A percentile compares a stretch with the other conserved stretches of the same genome.
Conservation (phyloP, 2,113 vertebrate species). For the Apteryx mantelli region DNA sequence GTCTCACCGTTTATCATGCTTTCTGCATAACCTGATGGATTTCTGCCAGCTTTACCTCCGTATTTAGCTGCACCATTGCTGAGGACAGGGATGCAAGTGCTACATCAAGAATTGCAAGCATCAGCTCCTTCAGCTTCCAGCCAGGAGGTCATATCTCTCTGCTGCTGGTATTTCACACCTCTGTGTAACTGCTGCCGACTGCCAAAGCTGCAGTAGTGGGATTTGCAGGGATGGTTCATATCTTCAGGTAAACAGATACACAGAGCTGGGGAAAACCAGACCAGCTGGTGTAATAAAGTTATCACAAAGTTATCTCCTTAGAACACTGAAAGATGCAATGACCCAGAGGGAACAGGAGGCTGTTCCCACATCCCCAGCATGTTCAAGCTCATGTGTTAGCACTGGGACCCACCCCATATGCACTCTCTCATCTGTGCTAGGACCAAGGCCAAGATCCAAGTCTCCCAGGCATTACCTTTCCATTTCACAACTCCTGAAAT, state of each 20-base stretch:
- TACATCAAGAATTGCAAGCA: background rate
- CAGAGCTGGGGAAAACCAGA: fast-evolving
- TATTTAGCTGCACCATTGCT: background rate
- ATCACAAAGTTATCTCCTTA: background rate
- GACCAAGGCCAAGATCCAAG: background rate
- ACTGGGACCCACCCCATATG: fast-evolving
- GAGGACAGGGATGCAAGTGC: background rate
- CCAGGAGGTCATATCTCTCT: background rate
- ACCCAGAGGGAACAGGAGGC: background rate
- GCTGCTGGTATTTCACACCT: background rate
- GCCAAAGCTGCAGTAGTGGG: background rate
- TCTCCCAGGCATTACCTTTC: background rate
- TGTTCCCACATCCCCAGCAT: background rate
- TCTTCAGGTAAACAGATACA: background rate
- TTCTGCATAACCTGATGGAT: background rate
- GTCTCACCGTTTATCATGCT: background rate
- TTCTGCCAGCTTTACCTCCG: background rate
- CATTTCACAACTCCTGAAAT: background rate
- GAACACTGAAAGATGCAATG: background rate
- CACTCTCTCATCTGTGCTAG: fast-evolving
- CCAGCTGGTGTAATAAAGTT: background rate
- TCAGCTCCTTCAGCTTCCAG: background rate
- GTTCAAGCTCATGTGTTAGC: background rate
- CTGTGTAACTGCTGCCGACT: background rate
- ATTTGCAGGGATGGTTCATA: background rate